A percentile compares a stretch with the other conserved stretches of the same genome.
These are phyloP conservation scores for Cossypha heuglini DNA, from an alignment of 2,797 vertebrate genomes.

Conservation along the genomic window DNA sequence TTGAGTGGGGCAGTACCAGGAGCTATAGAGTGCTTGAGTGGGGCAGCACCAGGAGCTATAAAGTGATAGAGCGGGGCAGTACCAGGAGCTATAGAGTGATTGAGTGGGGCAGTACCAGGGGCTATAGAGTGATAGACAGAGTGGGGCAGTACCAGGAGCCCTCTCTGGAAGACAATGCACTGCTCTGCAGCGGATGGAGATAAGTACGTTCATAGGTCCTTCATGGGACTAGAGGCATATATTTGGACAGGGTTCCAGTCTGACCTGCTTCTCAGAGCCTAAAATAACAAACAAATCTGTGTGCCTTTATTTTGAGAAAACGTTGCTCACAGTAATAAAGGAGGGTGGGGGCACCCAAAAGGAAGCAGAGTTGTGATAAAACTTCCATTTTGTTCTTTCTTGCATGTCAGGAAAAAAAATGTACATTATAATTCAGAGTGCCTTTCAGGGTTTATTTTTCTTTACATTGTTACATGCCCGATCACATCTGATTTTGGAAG, in stretches of 20 bases:
- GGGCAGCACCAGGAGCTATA: too few species aligned
- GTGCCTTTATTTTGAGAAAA: constrained; percentile 62
- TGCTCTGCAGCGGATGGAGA: neutral
- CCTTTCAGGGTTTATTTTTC: constrained; percentile 52
- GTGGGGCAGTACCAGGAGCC: rapidly evolving
- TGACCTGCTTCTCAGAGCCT: constrained; percentile 39
- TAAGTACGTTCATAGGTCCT: neutral
- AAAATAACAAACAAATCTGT: constrained; percentile 62
- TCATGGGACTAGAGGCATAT: neutral
- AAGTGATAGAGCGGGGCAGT: too few species aligned
- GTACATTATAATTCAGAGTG: constrained; percentile 4
- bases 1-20: too few species aligned
- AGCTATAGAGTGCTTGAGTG: too few species aligned
- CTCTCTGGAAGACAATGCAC: neutral
- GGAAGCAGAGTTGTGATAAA: constrained; percentile 60
- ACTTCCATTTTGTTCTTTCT: constrained; percentile 54
- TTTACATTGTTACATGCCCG: constrained; percentile 25
- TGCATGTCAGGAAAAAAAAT: neutral
- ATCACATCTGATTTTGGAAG: constrained; percentile 49
- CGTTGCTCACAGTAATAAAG: constrained; percentile 9
- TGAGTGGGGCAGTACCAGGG: too few species aligned
- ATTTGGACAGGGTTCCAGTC: constrained; percentile 15
- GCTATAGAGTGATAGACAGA: neutral
- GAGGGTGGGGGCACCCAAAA: constrained; percentile 36
- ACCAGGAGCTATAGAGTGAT: too few species aligned